A percentile compares a stretch with the other conserved stretches of the same genome.
Conservation (phyloP, 2,888 invertebrate species). For the Schizaphis graminum region DNA sequence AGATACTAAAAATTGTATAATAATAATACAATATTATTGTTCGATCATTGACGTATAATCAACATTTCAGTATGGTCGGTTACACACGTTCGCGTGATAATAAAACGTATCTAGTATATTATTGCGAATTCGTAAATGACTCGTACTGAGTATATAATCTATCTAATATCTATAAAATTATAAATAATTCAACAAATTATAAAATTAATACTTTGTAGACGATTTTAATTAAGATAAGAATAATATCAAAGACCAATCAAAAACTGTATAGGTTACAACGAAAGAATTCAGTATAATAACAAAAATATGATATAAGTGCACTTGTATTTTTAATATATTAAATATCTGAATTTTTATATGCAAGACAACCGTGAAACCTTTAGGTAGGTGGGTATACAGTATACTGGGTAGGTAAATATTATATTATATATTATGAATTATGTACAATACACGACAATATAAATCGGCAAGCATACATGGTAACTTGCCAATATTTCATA, state of each 20-base stretch:
- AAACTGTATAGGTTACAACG: neutral
- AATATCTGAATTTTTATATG: neutral
- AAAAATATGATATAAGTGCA: neutral
- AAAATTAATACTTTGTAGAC: neutral
- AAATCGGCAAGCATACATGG: neutral
- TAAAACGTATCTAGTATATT: neutral
- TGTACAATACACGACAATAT: neutral
- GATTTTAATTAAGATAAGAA: conserved; percentile 1
- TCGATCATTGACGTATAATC: neutral
- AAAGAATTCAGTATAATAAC: neutral
- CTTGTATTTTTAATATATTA: neutral
- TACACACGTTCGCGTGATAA: neutral
- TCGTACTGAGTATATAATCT: neutral
- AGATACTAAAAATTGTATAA: neutral
- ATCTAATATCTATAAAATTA: neutral
- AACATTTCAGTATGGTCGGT: neutral
- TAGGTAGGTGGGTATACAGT: neutral
- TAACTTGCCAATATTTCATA: conserved; percentile 40
- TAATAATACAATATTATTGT: neutral
- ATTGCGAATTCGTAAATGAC: neutral
- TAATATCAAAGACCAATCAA: neutral
- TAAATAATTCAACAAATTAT: neutral
- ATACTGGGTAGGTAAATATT: neutral
- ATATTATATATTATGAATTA: conserved; percentile 20
- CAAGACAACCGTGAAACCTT: neutral